Conservation (phyloP, 2,797 vertebrate genomes). For the Poeciliopsis infans region DNA sequence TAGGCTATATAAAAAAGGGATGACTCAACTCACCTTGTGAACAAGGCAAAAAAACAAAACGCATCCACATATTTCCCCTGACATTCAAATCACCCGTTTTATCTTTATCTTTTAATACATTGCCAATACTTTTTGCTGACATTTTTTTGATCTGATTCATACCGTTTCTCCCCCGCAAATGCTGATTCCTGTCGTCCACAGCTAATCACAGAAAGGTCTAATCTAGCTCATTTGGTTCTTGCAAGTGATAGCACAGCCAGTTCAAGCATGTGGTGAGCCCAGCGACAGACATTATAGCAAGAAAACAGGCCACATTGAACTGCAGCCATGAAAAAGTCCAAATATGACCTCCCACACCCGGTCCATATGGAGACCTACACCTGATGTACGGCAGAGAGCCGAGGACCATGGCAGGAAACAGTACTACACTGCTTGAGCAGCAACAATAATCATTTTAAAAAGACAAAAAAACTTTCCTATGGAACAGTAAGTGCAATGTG, state of each 20-base stretch:
- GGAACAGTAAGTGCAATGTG: constrained; percentile 91
- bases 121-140: constrained; percentile 53
- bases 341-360: constrained; percentile 61
- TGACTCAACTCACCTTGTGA: constrained; percentile 50
- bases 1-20: constrained; percentile 17
- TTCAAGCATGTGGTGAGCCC: constrained; percentile 61
- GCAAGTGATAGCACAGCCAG: constrained; percentile 49
- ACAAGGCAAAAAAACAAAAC: constrained; percentile 24
- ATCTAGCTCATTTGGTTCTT: constrained; percentile 57
- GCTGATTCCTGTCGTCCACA: constrained; percentile 57
- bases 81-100: constrained; percentile 65
- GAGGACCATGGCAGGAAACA: constrained; percentile 83
- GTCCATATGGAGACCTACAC: constrained; percentile 69
- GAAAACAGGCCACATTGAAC: constrained; percentile 51
- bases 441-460: constrained; percentile 85
- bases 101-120: constrained; percentile 63
- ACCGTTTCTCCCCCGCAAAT: constrained; percentile 59
- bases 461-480: constrained; percentile 88
- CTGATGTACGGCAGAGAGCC: constrained; percentile 75
- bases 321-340: constrained; percentile 9
- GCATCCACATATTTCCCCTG: constrained; percentile 51
- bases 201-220: constrained; percentile 50
- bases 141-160: constrained; percentile 51
- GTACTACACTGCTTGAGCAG: constrained; percentile 86
- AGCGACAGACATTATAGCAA: constrained; percentile 56